Conservation (phyloP, 2,888 invertebrate species). For the Drosophila emarginata region DNA sequence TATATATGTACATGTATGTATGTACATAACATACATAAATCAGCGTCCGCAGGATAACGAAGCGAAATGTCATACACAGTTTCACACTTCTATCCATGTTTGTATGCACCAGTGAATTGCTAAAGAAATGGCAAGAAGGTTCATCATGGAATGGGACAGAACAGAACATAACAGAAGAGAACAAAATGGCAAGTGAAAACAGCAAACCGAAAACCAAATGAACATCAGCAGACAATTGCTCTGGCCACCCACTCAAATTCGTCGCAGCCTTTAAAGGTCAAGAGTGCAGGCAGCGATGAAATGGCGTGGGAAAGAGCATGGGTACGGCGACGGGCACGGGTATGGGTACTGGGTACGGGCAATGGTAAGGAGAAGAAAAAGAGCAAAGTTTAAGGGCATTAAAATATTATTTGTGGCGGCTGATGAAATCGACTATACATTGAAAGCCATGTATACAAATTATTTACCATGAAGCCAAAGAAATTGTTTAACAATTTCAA, state of each 20-base stretch:
- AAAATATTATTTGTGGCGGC: slow-evolving; percentile 58
- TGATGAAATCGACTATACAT: slow-evolving; percentile 70
- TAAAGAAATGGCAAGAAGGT: neutral
- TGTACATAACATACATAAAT: slow-evolving; percentile 54
- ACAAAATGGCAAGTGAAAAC: slow-evolving; percentile 37
- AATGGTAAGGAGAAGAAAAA: slow-evolving; percentile 40
- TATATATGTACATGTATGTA: neutral
- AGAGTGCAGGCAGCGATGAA: slow-evolving; percentile 61
- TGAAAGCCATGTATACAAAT: slow-evolving; percentile 41
- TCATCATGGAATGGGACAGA: neutral
- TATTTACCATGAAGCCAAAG: slow-evolving; percentile 61
- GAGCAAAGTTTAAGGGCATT: slow-evolving; percentile 77
- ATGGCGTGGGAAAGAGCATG: slow-evolving; percentile 4
- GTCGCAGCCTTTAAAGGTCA: slow-evolving; percentile 69
- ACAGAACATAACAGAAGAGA: slow-evolving; percentile 7
- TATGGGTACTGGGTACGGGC: neutral
- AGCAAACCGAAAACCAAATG: slow-evolving; percentile 26
- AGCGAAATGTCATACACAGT: slow-evolving; percentile 63
- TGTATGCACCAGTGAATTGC: too few species aligned
- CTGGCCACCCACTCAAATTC: slow-evolving; percentile 39
- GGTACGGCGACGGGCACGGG: slow-evolving; percentile 13
- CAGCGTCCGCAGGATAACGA: slow-evolving; percentile 52
- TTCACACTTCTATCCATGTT: slow-evolving; percentile 48
- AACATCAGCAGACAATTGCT: slow-evolving; percentile 57
- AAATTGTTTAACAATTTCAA: slow-evolving; percentile 54